A percentile compares a stretch with the other conserved stretches of the same genome.
These are phyloP conservation scores for Plectrocnemia conspersa DNA, from an alignment of 1,140 invertebrate genomes.

Conservation along the genomic window DNA sequence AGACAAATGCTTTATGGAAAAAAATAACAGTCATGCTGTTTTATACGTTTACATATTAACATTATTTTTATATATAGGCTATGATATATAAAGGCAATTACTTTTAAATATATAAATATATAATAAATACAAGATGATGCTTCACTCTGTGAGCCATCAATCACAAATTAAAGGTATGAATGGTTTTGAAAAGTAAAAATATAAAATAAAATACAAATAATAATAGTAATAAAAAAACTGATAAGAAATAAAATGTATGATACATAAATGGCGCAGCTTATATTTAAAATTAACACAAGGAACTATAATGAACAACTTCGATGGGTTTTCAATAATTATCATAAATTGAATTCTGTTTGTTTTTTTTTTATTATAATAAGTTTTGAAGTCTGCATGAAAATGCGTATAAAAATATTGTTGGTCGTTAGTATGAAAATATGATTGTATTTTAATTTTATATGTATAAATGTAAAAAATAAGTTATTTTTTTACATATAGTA, in stretches of 20 bases:
- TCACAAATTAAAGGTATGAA: too few species aligned
- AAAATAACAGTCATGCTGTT: neutral
- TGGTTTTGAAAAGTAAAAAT: neutral
- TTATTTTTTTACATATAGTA: too few species aligned
- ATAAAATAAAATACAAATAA: constrained; percentile 5
- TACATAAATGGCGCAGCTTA: constrained; percentile 10
- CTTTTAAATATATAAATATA: neutral
- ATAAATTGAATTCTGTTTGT: too few species aligned
- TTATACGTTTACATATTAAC: neutral
- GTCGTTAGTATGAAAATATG: too few species aligned
- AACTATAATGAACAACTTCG: constrained; percentile 8
- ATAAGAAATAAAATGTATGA: neutral
- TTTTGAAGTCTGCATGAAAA: too few species aligned
- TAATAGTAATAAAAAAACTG: neutral
- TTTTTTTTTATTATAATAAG: too few species aligned
- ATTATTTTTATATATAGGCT: constrained; percentile 1
- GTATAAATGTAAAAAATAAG: too few species aligned
- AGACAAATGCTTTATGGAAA: constrained; percentile 17
- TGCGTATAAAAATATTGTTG: too few species aligned
- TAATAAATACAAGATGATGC: neutral
- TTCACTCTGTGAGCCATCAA: too few species aligned
- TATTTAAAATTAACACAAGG: constrained; percentile 10
- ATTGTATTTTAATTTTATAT: too few species aligned
- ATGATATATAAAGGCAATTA: constrained; percentile 7
- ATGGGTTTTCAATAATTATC: neutral